Evolutionary conservation across 1,140 invertebrate species (phyloP), one percentile per base, ranked within the genome.

Genomic region (Neodiprion lecontei): DNA sequence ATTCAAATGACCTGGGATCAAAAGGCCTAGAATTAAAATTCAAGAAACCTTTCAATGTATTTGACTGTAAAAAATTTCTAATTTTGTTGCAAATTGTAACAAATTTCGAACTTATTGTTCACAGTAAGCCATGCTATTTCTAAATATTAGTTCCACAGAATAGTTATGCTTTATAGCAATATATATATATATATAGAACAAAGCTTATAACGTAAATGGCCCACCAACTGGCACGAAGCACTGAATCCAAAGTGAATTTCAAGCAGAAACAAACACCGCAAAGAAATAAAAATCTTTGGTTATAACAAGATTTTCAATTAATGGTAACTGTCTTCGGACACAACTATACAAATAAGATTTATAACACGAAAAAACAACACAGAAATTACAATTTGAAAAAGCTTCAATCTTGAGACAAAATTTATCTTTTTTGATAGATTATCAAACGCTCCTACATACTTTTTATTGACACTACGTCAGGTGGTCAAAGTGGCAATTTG

Each of bases 311-410:
- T 23, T 69, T 69, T 28, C 23, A 28, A 69, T 23, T 28, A 69
- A 23, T 14, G 17, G 14, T 0, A 9, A 14, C 14, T 69, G 68
- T 69, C 23, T 69, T 28, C 12, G 23, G 47, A 69, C 47, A 28
- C 68, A 28, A 70, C 47, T 53, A 66, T 50, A 73, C n/a, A 67
- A 50, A 67, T 48, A 47, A 75, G 47, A 73, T 53, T 72, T 68
- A 74, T 40, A 75, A 70, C 9, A 72, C 50, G 23, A 68, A 76
- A 48, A 70, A 40, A 74, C 66, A 14, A 74, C 9, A 61, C 23
- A 73, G 12, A 70, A 12, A 28, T 40, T 3, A 40, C 28, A 5
- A 40, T 40, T 40, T 40, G 28, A 40, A 40, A 40, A 40, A 40
- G 28, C 5, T 40, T 40, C 28, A 40, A 40, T 2, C 28, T 21